phyloP scores from a whole-genome alignment of 2,113 vertebrate species.

The Rhinolophus sinicus region DNA sequence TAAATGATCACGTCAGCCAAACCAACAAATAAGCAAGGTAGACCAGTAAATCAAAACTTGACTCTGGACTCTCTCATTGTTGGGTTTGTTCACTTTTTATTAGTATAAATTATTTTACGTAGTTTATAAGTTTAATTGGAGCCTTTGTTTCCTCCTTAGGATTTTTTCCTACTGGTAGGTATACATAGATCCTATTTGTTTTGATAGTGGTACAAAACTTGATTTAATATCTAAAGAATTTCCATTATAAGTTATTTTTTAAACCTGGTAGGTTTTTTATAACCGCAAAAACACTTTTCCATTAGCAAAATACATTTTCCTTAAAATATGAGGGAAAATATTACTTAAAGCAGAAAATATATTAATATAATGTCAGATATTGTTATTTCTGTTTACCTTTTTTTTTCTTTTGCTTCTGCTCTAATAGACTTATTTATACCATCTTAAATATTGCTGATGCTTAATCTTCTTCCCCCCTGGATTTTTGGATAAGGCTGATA shows the following conservation, averaged over 20 bases:
- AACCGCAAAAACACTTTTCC: background rate
- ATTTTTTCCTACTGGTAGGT: background rate
- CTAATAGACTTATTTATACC: background rate
- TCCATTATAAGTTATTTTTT: background rate
- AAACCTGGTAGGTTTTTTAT: background rate
- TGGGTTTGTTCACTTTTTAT: conserved; percentile 24
- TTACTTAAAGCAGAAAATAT: background rate
- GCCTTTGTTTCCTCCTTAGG: background rate
- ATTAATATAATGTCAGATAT: background rate
- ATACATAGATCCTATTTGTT: background rate
- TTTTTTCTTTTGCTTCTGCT: background rate
- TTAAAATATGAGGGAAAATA: conserved; percentile 21
- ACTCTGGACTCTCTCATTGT: background rate
- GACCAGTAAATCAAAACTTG: conserved; percentile 10
- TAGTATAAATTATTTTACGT: conserved; percentile 37
- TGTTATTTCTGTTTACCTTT: background rate
- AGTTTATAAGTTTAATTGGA: background rate
- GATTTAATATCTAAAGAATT: conserved; percentile 20
- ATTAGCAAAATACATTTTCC: background rate
- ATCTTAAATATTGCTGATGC: background rate
- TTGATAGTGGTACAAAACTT: background rate
- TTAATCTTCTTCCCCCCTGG: background rate
- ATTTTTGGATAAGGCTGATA: background rate
- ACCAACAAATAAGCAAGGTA: conserved; percentile 26
- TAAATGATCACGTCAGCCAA: conserved; percentile 31